phyloP scores from a whole-genome alignment of 2,888 invertebrate genomes.

The Crocallis elinguaria region DNA sequence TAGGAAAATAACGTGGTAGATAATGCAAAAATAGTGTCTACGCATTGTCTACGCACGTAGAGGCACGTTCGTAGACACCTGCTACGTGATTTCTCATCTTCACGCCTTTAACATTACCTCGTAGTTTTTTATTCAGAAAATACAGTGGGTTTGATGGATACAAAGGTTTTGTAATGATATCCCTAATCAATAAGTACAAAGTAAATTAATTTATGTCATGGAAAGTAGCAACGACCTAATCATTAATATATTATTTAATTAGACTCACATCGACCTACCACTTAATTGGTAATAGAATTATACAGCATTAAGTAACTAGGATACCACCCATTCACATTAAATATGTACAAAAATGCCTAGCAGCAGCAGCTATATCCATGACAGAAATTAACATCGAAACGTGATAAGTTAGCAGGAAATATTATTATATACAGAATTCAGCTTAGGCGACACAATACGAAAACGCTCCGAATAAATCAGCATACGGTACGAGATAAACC shows the following conservation, averaged over 20 bases:
- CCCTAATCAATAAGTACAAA: too few relatives aligned
- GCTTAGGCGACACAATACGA: constrained; percentile 39
- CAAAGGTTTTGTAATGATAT: too few relatives aligned
- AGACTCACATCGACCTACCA: background rate
- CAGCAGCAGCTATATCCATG: constrained; percentile 2
- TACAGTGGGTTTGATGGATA: background rate
- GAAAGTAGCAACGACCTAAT: background rate
- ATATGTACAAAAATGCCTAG: constrained; percentile 7
- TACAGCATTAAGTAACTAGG: constrained; percentile 11
- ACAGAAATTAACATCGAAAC: constrained; percentile 12
- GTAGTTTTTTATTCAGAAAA: background rate
- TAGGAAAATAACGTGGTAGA: constrained; percentile 5
- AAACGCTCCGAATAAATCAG: constrained; percentile 42
- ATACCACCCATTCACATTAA: constrained; percentile 5
- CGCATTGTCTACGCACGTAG: constrained; percentile 32
- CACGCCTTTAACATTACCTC: constrained; percentile 4
- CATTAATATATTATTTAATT: constrained; percentile 12
- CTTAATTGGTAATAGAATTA: constrained; percentile 3
- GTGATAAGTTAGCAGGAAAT: constrained; percentile 23
- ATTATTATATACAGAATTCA: constrained; percentile 31
- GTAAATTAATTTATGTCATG: too few relatives aligned
- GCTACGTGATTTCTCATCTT: constrained; percentile 31
- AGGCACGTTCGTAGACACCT: constrained; percentile 35
- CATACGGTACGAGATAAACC: constrained; percentile 49
- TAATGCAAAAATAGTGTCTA: constrained; percentile 24